Evolutionary conservation across 1,140 invertebrate genomes (phyloP), one percentile per base, ranked within the genome.

Genomic region (Pseudomyrmex sp.): DNA sequence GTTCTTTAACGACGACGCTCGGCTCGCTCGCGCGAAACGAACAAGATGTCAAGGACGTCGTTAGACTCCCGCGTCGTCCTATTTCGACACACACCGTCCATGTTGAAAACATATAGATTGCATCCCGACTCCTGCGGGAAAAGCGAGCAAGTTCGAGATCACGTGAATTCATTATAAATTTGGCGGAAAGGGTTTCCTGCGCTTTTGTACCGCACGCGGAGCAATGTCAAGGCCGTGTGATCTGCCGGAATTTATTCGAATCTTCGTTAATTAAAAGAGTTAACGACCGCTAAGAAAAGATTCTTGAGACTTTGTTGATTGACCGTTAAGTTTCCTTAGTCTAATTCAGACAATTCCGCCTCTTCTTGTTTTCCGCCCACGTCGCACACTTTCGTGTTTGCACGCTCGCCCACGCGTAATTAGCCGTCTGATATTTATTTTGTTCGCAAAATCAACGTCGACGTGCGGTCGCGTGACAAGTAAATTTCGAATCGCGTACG

Each of bases 271-370:
- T 82, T 75, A 9, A 48, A 48, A 35, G 9, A 26, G 56, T 62
- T 26, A 74, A 74, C 35, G 69, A 44, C 23, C n/a, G 20, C 58
- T 26, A 56, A 13, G 15, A 73, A 46, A 44, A 75, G 26, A 69
- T 84, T 66, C 63, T 84, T 80, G 26, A 80, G 63, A 63, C 44
- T 23, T 23, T 4, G 35, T 35, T 68, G 74, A 79, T 70, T 80
- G 12, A 46, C 26, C 46, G 5, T 63, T 56, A 50, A 23, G 48
- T 59, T 62, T 12, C 50, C 75, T 35, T 68, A 58, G 13, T 82
- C 68, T 85, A 89, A 89, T 88, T 88, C 23, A 74, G 54, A 62
- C 70, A 88, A 88, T 89, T 88, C 59, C 46, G 56, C 48, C 48
- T 54, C 72, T 79, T 69, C 83, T 88, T 88, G 69, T 83, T 82